Base-by-base conservation (phyloP, 2,888 invertebrate genomes). In the Ectemnius cavifrons region DNA sequence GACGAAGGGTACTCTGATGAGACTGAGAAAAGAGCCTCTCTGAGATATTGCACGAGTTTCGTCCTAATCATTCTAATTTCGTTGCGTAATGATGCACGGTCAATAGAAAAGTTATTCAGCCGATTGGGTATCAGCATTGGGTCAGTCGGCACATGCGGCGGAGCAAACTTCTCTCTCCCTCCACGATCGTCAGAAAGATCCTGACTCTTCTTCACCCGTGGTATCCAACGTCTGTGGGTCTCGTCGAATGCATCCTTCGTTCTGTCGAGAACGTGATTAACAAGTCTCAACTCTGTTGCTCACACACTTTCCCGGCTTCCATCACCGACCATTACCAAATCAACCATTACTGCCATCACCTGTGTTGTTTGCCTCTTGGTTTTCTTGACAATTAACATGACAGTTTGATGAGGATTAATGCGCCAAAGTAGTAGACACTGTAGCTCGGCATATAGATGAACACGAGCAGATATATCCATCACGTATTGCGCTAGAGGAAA, bases 341-440 rank as follows among this genome's bases (percentile, higher is more conserved):
- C 64, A 28, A 78, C 71, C 81, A 71, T 79, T 75, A 71, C 66
- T 74, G 69, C 77, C 79, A 78, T 46, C 75, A 81, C 81, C 86
- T 84, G 87, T 86, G 88, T 89, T 89, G 85, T 89, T 87, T 89
- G 87, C 89, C 89, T 89, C 89, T 89, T 89, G 89, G 89, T 89
- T 89, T 89, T 89, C 88, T 88, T 84, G 82, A 80, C 46, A 83
- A 83, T 88, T 87, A 87, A 88, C 88, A 88, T 77, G 78, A 78
- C 62, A 52, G 79, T 85, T 75, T 80, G 67, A 71, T 74, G 71
- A 66, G 68, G 77, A 73, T 78, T 66, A 71, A 75, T 82, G 63
- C 77, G 80, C 75, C 79, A 71, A 65, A 69, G 81, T 83, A 83
- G 79, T 83, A 73, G 73, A 79, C 71, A 16, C 71, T 57, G 65